These are phyloP conservation scores for Napeogenes sylphis DNA, from an alignment of 2,888 invertebrate genomes.

Conservation along the genomic window DNA sequence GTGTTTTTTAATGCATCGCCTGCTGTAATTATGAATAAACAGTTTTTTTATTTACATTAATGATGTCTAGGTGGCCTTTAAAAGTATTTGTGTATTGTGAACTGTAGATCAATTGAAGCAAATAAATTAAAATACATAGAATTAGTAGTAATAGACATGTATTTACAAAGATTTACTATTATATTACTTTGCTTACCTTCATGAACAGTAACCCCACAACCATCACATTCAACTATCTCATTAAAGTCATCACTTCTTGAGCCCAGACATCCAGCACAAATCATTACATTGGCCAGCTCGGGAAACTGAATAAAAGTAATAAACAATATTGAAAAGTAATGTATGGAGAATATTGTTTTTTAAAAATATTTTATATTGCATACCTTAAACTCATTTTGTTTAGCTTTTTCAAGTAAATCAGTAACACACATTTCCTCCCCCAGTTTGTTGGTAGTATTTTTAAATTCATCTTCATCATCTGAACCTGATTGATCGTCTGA, in stretches of 20 bases:
- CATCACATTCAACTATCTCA: constrained; percentile 98
- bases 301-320: constrained; percentile 49
- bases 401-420: constrained; percentile 63
- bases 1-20: too few relatives aligned
- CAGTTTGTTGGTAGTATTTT: constrained; percentile 55
- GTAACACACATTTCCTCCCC: constrained; percentile 59
- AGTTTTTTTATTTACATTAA: too few relatives aligned
- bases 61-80: too few relatives aligned
- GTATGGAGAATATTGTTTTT: neutral
- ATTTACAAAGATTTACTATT: neutral
- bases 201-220: constrained; percentile 97
- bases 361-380: neutral
- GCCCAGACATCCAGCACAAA: constrained; percentile 95
- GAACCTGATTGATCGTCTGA: constrained; percentile 66
- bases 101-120: too few relatives aligned
- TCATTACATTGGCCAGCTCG: constrained; percentile 82
- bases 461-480: constrained; percentile 58
- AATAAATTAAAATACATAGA: too few relatives aligned
- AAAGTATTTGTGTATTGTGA: too few relatives aligned
- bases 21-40: too few relatives aligned
- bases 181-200: constrained; percentile 80
- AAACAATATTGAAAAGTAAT: neutral
- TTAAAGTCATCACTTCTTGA: constrained; percentile 95
- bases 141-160: too few relatives aligned
- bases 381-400: constrained; percentile 69